phyloP scores from a whole-genome alignment of 2,797 vertebrate genomes.

The Notamacropus eugenii region DNA sequence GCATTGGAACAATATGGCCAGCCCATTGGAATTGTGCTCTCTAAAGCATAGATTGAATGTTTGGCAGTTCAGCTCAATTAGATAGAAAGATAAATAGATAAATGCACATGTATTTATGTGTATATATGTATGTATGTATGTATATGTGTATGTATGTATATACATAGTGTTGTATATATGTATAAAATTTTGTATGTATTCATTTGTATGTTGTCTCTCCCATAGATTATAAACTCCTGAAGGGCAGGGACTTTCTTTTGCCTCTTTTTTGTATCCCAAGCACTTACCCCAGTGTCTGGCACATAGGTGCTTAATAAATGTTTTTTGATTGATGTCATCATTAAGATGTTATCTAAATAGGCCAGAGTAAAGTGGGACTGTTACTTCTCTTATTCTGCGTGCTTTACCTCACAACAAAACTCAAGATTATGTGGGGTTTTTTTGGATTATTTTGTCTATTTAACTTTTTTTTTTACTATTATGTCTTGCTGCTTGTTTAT shows the following conservation, averaged over 20 bases:
- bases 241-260: not conserved
- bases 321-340: not conserved
- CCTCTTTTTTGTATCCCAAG: not conserved
- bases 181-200: not conserved
- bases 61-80: too few relatives aligned
- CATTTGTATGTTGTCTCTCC: not conserved
- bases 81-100: too few relatives aligned
- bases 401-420: not conserved
- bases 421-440: not conserved
- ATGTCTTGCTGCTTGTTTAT: not conserved
- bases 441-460: too few relatives aligned
- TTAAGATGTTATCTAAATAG: not conserved
- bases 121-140: too few relatives aligned
- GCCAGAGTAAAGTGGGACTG: not conserved
- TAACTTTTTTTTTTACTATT: not conserved
- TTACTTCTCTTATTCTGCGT: not conserved
- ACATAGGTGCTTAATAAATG: not conserved
- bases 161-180: too few relatives aligned
- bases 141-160: fast-evolving
- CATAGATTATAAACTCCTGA: not conserved
- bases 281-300: not conserved
- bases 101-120: too few relatives aligned
- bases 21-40: too few relatives aligned
- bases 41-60: too few relatives aligned
- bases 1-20: too few relatives aligned